Base-by-base conservation (phyloP, 2,888 invertebrate genomes). In the Limnephilus marmoratus region DNA sequence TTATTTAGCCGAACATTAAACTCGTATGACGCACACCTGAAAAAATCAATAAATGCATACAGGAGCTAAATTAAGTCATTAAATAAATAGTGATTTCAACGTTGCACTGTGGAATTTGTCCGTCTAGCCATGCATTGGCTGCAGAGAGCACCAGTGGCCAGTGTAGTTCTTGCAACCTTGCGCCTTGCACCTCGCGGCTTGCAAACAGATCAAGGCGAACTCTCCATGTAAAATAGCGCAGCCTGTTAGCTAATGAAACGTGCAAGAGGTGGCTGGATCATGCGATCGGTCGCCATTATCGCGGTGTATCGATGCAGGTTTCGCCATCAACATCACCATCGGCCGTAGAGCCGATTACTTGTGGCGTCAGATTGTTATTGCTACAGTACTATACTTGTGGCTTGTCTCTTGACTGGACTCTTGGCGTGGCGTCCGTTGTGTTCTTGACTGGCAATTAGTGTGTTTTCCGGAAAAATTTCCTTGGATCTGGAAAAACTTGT, bases 221-320 rank as follows among this genome's bases (percentile, higher is more conserved):
- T 68, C 68, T 68, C 9, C 68, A 68, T 68, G 24, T n/a, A n/a
- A 68, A 68, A 68, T 68, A 68, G 68, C 68, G 9, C 68, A 68
- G 68, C n/a, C 68, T 68, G 68, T 68, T 68, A 68, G 68, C 68
- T 68, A 68, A 68, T 68, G 68, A 68, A 68, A 68, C 68, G 68
- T 68, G 68, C n/a, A n/a, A 68, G 5, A 24, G n/a, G n/a, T 68
- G 68, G 24, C 68, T n/a, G 7, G 68, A 68, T 68, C 68, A 68
- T 68, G 68, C 68, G 68, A 68, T 68, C 68, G 24, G 24, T n/a
- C 68, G 68, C 68, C 68, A 24, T 68, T 68, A 68, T 68, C 68
- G 24, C 68, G 24, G 53, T 5, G 68, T 68, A 68, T 68, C 68
- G 68, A 68, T 68, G 68, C 68, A 68, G 68, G 68, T 68, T n/a